These are phyloP conservation scores for Lytechinus variegatus DNA, from an alignment of 35 echinoderm and acorn worm species.

Conservation along the genomic window DNA sequence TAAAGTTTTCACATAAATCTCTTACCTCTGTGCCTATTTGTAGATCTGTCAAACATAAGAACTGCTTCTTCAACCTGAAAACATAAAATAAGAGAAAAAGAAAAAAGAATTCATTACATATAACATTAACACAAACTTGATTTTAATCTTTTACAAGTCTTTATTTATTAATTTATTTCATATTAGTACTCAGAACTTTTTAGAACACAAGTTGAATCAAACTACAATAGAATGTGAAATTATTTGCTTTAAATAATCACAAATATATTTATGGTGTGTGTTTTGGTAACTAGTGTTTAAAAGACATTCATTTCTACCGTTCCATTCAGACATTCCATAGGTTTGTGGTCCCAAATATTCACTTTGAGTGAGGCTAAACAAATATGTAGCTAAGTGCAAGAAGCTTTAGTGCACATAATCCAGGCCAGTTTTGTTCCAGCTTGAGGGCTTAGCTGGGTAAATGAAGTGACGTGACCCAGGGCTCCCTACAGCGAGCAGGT, in stretches of 20 bases:
- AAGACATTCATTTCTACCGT: not conserved
- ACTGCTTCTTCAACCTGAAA: constrained; percentile 80
- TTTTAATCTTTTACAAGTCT: not conserved
- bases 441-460: constrained; percentile 9
- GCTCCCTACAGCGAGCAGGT: not conserved
- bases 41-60: constrained; percentile 77
- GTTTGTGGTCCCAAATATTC: not conserved
- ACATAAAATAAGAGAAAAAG: constrained; percentile 20
- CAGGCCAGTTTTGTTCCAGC: not conserved
- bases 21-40: constrained; percentile 88
- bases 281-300: not conserved
- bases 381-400: not conserved
- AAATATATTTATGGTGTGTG: not conserved
- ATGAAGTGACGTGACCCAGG: not conserved
- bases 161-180: no score
- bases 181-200: not conserved
- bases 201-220: not conserved
- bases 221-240: not conserved
- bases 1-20: not conserved
- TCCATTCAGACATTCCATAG: not conserved
- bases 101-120: constrained; percentile 26
- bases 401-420: constrained; percentile 3
- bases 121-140: not conserved
- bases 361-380: constrained; percentile 37
- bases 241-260: not conserved